Percentiles rank a stretch among this genome's conserved stretches.
phyloP scores from a whole-genome alignment of 2,113 vertebrate genomes.

The Anthoscopus minutus region DNA sequence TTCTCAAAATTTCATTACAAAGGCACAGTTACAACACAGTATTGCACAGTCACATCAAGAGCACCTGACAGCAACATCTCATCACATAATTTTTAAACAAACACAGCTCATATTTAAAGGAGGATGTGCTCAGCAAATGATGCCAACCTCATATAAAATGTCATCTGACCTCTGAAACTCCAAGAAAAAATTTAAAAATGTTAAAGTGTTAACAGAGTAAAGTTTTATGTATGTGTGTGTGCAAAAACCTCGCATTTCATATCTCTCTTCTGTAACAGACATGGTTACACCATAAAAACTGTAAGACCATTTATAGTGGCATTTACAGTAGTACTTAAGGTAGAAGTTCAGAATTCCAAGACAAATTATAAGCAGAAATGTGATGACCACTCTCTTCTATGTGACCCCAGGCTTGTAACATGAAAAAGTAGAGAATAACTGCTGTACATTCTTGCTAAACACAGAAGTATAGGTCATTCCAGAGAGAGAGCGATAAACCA shows the following conservation, averaged over 20 bases:
- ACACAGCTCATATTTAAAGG: conserved; percentile 17
- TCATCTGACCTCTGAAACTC: background rate
- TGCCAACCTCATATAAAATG: conserved; percentile 2
- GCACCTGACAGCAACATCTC: background rate
- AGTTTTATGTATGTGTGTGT: background rate
- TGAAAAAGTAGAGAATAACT: background rate
- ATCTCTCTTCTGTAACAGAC: background rate
- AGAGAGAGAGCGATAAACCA: background rate
- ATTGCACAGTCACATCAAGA: background rate
- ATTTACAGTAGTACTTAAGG: background rate
- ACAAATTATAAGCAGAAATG: background rate
- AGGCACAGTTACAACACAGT: conserved; percentile 1
- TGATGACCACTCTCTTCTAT: background rate
- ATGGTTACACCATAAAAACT: background rate
- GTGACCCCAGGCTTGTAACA: background rate
- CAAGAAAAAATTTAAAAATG: background rate
- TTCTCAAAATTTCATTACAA: conserved; percentile 6
- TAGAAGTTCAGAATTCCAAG: background rate
- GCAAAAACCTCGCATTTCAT: background rate
- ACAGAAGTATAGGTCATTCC: background rate
- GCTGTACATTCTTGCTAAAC: background rate
- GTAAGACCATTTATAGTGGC: background rate
- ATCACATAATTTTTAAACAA: conserved; percentile 54
- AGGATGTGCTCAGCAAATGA: background rate
- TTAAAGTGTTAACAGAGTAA: background rate